Percentiles rank a stretch among this genome's conserved stretches.
phyloP scores from a whole-genome alignment of 2,888 invertebrate species.

The Adineta ricciae region DNA sequence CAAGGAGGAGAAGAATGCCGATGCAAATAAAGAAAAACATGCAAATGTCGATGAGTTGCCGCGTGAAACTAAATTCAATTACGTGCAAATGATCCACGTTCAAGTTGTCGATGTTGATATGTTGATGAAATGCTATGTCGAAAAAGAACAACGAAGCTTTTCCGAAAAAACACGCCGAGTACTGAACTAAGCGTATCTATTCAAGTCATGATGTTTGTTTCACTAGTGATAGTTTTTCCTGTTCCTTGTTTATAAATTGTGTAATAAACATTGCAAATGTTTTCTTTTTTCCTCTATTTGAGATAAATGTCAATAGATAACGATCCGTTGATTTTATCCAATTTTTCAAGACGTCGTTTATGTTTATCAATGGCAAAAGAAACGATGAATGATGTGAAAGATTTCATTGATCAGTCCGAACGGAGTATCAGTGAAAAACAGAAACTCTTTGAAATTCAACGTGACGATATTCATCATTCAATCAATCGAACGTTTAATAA shows the following conservation, averaged over 20 bases:
- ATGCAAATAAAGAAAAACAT: background rate
- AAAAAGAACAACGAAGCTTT: slow-evolving; percentile 8
- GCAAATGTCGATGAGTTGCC: background rate
- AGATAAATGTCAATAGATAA: background rate
- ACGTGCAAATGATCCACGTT: background rate
- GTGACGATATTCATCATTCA: background rate
- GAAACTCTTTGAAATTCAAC: background rate
- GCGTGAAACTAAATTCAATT: background rate
- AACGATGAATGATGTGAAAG: background rate
- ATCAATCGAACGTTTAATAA: background rate
- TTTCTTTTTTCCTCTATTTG: background rate
- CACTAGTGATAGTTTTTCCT: background rate
- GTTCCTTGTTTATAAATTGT: background rate
- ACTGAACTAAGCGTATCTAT: background rate
- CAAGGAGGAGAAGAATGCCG: background rate
- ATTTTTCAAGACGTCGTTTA: background rate
- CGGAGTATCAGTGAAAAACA: background rate
- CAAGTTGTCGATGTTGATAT: slow-evolving; percentile 8
- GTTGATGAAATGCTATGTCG: slow-evolving; percentile 6
- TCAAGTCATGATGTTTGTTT: background rate
- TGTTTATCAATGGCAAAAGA: background rate
- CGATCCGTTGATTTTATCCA: background rate
- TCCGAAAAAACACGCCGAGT: background rate
- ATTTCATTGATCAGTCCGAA: background rate
- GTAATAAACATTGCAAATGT: background rate